A percentile compares a stretch with the other conserved stretches of the same genome.
phyloP scores from a whole-genome alignment of 1,140 invertebrate species.

The Tetranychus cinnabarinus region DNA sequence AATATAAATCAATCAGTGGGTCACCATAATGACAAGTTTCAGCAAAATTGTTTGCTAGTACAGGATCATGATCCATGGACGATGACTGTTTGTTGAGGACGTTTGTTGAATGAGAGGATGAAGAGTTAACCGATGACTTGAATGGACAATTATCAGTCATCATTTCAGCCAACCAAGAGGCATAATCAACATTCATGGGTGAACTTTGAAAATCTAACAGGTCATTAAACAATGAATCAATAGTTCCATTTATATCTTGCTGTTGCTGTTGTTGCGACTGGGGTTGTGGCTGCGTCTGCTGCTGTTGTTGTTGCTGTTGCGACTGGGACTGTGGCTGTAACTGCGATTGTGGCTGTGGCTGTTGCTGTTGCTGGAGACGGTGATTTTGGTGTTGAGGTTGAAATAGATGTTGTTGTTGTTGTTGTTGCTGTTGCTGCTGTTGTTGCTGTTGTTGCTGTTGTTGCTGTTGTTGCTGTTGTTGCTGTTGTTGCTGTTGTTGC shows the following conservation, averaged over 20 bases:
- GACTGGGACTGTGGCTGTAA: neutral
- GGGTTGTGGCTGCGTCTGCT: neutral
- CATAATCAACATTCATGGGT: slow-evolving; percentile 41
- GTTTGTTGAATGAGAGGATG: slow-evolving; percentile 12
- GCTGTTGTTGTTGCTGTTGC: neutral
- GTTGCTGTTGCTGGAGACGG: neutral
- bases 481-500: neutral
- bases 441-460: neutral
- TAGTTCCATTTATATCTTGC: neutral
- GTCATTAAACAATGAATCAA: neutral
- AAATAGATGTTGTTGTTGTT: neutral
- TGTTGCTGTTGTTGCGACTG: neutral
- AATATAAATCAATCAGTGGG: slow-evolving; percentile 37
- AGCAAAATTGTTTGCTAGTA: slow-evolving; percentile 27
- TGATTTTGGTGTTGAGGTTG: neutral
- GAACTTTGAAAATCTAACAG: slow-evolving; percentile 18
- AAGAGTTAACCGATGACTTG: slow-evolving; percentile 2
- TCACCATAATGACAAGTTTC: slow-evolving; percentile 22
- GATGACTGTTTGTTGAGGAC: slow-evolving; percentile 15
- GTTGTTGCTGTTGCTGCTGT: neutral
- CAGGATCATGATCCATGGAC: slow-evolving; percentile 27
- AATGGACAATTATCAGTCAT: slow-evolving; percentile 22
- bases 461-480: neutral
- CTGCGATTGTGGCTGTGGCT: neutral
- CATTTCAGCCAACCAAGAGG: slow-evolving; percentile 43